phyloP scores from a whole-genome alignment of 2,113 vertebrate species.

The Solea solea region DNA sequence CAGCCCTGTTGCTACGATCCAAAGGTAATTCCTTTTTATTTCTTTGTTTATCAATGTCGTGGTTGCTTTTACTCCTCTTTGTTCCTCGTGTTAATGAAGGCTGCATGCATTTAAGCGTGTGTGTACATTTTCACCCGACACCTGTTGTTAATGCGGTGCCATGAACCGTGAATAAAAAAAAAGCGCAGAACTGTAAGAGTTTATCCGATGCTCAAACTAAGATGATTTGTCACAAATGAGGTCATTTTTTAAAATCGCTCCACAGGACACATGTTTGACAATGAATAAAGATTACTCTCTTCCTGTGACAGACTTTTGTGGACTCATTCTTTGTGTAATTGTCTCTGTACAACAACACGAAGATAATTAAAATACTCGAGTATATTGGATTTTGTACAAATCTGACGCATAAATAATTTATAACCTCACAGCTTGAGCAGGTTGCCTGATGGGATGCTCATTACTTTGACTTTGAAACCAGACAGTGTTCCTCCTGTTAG shows the following conservation, averaged over 20 bases:
- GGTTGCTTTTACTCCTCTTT: too few relatives aligned
- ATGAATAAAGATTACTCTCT: too few relatives aligned
- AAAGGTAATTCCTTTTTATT: too few relatives aligned
- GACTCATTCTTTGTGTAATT: constrained; percentile 41
- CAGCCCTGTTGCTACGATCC: too few relatives aligned
- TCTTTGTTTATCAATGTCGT: too few relatives aligned
- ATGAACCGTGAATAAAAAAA: not conserved
- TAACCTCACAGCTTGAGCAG: constrained; percentile 48
- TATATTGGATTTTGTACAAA: constrained; percentile 56
- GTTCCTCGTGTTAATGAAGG: too few relatives aligned
- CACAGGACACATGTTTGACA: not conserved
- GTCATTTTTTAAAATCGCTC: constrained; percentile 13
- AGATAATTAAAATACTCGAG: constrained; percentile 49
- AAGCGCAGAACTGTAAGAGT: constrained; percentile 18
- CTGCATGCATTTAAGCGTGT: too few relatives aligned
- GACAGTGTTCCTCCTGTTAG: constrained; percentile 30
- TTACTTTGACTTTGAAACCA: constrained; percentile 53
- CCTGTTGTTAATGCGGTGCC: too few relatives aligned
- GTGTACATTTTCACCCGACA: too few relatives aligned
- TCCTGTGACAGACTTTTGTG: too few relatives aligned
- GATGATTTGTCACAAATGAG: too few relatives aligned
- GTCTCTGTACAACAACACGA: constrained; percentile 44
- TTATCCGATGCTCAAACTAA: not conserved
- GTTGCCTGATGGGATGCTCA: constrained; percentile 55
- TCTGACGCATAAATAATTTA: constrained; percentile 61